These are phyloP conservation scores for Nasonia longicornis DNA, from an alignment of 1,140 invertebrate species.

Conservation along the genomic window DNA sequence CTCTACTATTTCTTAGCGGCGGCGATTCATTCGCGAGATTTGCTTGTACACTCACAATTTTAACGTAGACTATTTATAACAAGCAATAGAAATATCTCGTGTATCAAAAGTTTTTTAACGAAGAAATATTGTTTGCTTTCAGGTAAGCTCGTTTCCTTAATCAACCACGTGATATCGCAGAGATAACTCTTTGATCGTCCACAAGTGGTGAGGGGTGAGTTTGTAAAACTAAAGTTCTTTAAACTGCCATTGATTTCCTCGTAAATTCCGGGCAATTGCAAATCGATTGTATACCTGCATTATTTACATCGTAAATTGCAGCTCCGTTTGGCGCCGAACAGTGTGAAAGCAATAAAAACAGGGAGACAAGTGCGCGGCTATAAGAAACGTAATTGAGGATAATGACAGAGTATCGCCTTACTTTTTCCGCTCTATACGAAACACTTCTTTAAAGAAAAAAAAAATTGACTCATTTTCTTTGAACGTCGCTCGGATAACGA, in stretches of 20 bases:
- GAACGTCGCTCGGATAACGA: too few species aligned
- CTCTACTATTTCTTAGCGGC: constrained; percentile 26
- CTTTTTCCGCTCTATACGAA: background rate
- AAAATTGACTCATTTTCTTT: too few species aligned
- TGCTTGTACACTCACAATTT: background rate
- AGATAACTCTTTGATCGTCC: background rate
- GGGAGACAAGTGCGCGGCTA: background rate
- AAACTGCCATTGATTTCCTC: background rate
- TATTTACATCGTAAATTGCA: constrained; percentile 13
- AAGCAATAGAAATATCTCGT: background rate
- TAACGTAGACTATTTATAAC: background rate
- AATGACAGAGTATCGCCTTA: background rate
- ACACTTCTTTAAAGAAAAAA: background rate
- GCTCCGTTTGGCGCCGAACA: background rate
- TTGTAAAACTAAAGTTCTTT: background rate
- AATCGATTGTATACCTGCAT: background rate
- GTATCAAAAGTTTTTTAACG: background rate
- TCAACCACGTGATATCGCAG: background rate
- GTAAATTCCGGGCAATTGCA: background rate
- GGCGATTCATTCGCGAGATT: constrained; percentile 33
- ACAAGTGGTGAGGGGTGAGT: background rate
- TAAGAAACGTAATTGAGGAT: background rate
- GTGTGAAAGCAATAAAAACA: background rate
- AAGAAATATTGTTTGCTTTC: background rate
- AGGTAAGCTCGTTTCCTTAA: constrained; percentile 47